Evolutionary conservation across 2,113 vertebrate genomes (phyloP), one percentile per base, ranked within the genome.

Genomic region (Lathamus discolor): DNA sequence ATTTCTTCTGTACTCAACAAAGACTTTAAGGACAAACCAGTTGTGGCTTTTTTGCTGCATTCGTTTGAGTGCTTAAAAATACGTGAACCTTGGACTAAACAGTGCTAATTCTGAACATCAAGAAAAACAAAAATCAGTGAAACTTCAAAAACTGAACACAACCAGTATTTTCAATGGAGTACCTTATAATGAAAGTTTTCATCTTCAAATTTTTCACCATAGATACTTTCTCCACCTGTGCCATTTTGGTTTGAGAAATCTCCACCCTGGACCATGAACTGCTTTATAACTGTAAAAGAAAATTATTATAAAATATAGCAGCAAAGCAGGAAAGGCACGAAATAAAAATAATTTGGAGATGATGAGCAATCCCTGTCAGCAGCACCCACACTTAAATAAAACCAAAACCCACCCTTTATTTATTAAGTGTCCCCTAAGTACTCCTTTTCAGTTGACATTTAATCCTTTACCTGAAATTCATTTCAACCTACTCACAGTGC

Each of bases 131-230:
- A 72, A n/a, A 49, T 44, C 23, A 75, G 16, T 49, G 28, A 69
- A 74, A 83, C 4, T 2, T 82, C 17, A 46, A 63, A 87, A 87
- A 75, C 10, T 41, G 31, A 86, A 75, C 0, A 48, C 10, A 81
- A 48, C 16, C 17, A 54, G 27, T 33, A 43, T 74, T 90, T 95
- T 81, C 68, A 52, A 29, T 4, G 31, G 20, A 29, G 95, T 98
- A 99, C 99, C 98, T 99, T 98, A 85, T 99, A 99, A 97, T 99
- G 96, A 67, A 99, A 99, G 98, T 99, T 99, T 98, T 99, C 99
- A 93, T 99, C 99, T 97, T 99, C 99, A 97, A 99, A 99, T 98
- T 99, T 99, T 96, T 99, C 99, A 91, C 99, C 99, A 35, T 99
- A 99, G 97, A 99, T 99, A 96, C 99, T 99, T 98, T 99, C 99